Evolutionary conservation across 1,140 invertebrate species (phyloP).

Genomic region (Lerema accius): DNA sequence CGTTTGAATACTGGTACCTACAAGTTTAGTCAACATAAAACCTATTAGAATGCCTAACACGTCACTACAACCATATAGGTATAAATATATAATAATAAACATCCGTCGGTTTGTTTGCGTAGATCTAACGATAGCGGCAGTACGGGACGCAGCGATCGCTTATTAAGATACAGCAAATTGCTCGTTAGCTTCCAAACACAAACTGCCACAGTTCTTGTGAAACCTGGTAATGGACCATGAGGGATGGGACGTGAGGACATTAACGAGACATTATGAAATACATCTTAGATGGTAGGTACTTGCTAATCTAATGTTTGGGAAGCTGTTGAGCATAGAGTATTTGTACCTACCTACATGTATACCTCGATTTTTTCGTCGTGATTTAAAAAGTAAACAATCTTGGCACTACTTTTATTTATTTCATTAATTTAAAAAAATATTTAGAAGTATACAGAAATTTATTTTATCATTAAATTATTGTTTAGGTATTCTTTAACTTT

Average conservation of each 20-base stretch:
- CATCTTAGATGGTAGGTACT: background rate
- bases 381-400: too few relatives aligned
- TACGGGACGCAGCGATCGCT: conserved; percentile 24
- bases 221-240: conserved; percentile 17
- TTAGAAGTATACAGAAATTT: too few relatives aligned
- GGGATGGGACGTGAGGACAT: conserved; percentile 10
- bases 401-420: too few relatives aligned
- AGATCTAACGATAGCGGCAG: conserved; percentile 18
- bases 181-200: conserved; percentile 35
- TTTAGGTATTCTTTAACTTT: too few relatives aligned
- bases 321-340: too few relatives aligned
- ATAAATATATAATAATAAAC: too few relatives aligned
- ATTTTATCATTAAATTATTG: too few relatives aligned
- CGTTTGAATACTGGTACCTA: too few relatives aligned
- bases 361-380: too few relatives aligned
- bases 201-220: conserved; percentile 19
- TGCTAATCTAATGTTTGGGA: too few relatives aligned
- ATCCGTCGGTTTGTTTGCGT: conserved; percentile 20
- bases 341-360: too few relatives aligned
- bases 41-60: conserved; percentile 3
- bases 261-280: background rate
- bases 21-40: background rate
- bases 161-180: conserved; percentile 35
- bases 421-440: too few relatives aligned
- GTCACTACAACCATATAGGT: conserved; percentile 3